phyloP scores from a whole-genome alignment of 2,888 invertebrate genomes.

The Drosophila demipolita region DNA sequence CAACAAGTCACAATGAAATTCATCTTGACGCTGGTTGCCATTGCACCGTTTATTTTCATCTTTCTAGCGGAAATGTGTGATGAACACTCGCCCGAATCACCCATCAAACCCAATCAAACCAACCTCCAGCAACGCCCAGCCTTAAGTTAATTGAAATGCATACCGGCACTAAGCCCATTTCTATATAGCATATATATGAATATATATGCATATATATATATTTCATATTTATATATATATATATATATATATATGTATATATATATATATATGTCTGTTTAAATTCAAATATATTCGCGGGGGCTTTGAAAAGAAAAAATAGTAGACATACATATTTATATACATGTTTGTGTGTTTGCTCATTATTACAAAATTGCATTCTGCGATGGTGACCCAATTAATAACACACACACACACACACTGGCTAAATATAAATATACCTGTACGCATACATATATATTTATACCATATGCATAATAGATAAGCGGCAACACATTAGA shows the following conservation, averaged over 20 bases:
- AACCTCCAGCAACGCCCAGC: constrained; percentile 33
- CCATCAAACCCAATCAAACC: constrained; percentile 16
- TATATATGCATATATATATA: background rate
- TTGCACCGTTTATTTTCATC: constrained; percentile 50
- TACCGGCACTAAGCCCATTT: constrained; percentile 36
- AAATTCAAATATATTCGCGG: constrained; percentile 38
- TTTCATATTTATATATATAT: constrained; percentile 8
- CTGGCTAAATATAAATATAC: background rate
- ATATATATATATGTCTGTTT: constrained; percentile 1
- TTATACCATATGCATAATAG: constrained; percentile 34
- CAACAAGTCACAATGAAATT: constrained; percentile 61
- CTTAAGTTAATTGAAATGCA: constrained; percentile 59
- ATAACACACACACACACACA: constrained; percentile 14
- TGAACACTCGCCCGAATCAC: constrained; percentile 15
- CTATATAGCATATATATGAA: constrained; percentile 16
- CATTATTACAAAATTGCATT: constrained; percentile 69
- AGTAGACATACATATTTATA: background rate
- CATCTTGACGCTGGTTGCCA: constrained; percentile 35
- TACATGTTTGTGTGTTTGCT: constrained; percentile 25
- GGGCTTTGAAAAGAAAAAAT: constrained; percentile 34
- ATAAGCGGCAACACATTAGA: constrained; percentile 59
- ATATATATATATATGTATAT: constrained; percentile 2
- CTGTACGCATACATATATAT: background rate
- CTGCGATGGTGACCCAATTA: constrained; percentile 64
- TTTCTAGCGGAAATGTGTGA: constrained; percentile 61